Evolutionary conservation across 1,140 invertebrate genomes (phyloP), one percentile per base, ranked within the genome.

Genomic region (Drosophila nigrodunni): DNA sequence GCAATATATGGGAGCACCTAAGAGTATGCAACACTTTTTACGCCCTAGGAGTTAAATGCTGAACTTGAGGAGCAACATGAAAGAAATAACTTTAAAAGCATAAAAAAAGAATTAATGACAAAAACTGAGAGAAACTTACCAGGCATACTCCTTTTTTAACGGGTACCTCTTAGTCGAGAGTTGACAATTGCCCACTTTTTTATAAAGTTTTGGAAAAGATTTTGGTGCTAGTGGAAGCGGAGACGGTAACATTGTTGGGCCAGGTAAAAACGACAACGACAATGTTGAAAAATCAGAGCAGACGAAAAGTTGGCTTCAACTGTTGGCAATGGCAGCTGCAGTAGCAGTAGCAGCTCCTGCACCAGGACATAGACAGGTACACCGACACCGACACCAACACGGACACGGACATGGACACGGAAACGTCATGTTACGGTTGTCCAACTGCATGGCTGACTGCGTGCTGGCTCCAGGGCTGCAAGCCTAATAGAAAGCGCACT

Each of bases 371-470:
- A 43, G 39, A 43, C 39, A 3, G 39, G 4, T 11, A 11, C 39
- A 43, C 10, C 10, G 10, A 10, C 37, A 37, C 7, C 7, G 35
- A 10, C 15, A 15, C 15, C 15, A 15, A 15, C 35, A 39, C 10
- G 44, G 35, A 41, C 18, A 46, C 25, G 47, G 43, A 82, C 79
- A 80, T 73, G 44, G 57, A 78, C 80, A 83, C 80, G 85, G 85
- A 88, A 83, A 75, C 77, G 85, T 83, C 83, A 79, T 88, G 83
- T 88, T 89, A 89, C 85, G 83, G 80, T 83, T 88, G 85, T 87
- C 83, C 83, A 61, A 65, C 58, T 77, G 83, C 77, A 83, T 62
- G 83, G 76, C 77, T 74, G 80, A 64, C 80, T 83, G 77, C 73
- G 69, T 77, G 74, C 58, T 69, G 65, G 67, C 69, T 76, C 52